Evolutionary conservation across 1,140 invertebrate genomes (phyloP).

Genomic region (Leptinotarsa undecemlineata): DNA sequence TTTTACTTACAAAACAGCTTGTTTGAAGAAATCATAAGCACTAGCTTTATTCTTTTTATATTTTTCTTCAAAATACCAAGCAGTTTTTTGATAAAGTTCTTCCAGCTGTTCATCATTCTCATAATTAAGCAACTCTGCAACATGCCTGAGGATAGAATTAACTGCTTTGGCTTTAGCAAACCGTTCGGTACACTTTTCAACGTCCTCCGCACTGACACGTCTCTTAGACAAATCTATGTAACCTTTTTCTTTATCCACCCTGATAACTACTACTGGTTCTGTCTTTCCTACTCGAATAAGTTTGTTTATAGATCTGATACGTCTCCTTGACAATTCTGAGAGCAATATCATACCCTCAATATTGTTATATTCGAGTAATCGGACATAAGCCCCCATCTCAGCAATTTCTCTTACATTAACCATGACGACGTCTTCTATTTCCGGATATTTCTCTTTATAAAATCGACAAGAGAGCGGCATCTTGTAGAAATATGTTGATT

Average conservation of each 20-base stretch:
- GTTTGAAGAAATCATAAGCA: slow-evolving; percentile 98
- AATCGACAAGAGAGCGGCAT: slow-evolving; percentile 97
- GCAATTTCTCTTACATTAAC: slow-evolving; percentile 98
- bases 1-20: slow-evolving; percentile 87
- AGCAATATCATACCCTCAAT: slow-evolving; percentile 97
- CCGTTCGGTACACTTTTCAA: slow-evolving; percentile 96
- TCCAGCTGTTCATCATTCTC: slow-evolving; percentile 91
- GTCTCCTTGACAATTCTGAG: slow-evolving; percentile 95
- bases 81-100: slow-evolving; percentile 95
- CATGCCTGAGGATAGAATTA: slow-evolving; percentile 96
- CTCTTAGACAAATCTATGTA: slow-evolving; percentile 99
- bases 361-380: slow-evolving; percentile 97
- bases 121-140: slow-evolving; percentile 92
- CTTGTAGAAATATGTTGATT: slow-evolving; percentile 51
- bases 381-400: slow-evolving; percentile 99
- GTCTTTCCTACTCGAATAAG: slow-evolving; percentile 97
- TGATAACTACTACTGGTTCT: slow-evolving; percentile 98
- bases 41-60: slow-evolving; percentile 91
- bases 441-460: slow-evolving; percentile 97
- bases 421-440: slow-evolving; percentile 99
- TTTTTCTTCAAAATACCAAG: slow-evolving; percentile 98
- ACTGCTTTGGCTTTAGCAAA: slow-evolving; percentile 99
- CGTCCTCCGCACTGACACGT: slow-evolving; percentile 96
- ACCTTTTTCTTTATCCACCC: slow-evolving; percentile 99
- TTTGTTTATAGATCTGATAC: slow-evolving; percentile 99